Evolutionary conservation across 2,797 vertebrate genomes (phyloP), one percentile per base, ranked within the genome.

Genomic region (Cygnus olor): DNA sequence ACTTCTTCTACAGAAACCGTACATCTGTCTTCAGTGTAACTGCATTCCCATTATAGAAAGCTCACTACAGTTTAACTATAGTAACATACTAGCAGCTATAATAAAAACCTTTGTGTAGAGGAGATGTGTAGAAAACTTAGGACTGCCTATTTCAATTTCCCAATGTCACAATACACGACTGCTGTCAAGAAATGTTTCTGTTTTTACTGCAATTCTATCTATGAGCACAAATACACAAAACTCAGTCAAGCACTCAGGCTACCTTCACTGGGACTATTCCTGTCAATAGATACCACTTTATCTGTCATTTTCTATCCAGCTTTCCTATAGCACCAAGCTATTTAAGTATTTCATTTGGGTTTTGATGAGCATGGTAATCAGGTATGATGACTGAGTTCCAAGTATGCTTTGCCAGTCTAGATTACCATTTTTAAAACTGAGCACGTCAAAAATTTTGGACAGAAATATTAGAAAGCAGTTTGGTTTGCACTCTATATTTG

Each of bases 101-200:
- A 95, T 84, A 91, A 93, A 88, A 88, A 83, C 73, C 88, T 81
- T 76, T 84, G 80, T 65, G 53, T 58, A n/a, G 53, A 91, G 82
- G 64, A 90, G 91, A 72, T 70, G 74, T 36, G 64, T 47, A 89
- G 69, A 80, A 96, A 93, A 84, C 74, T 70, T 78, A 30, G 53
- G 74, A 80, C 54, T 70, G 85, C 72, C 81, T 71, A n/a, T 47
- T 96, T 90, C 86, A 77, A 80, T 92, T 91, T 90, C 91, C 63
- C 57, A 71, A 74, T 80, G 82, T 91, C 57, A 78, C 71, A 74
- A 77, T 8, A 87, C 32, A 47, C 74, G 87, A 74, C 0, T 2
- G 42, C 61, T 83, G 80, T 91, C 92, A 87, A 74, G 74, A 88
- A 93, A 74, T 34, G 54, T 63, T 95, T 80, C 93, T 63, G n/a